A percentile compares a stretch with the other conserved stretches of the same genome.
These are phyloP conservation scores for Scaptomyza pallida DNA, from an alignment of 1,140 invertebrate species.

Conservation along the genomic window DNA sequence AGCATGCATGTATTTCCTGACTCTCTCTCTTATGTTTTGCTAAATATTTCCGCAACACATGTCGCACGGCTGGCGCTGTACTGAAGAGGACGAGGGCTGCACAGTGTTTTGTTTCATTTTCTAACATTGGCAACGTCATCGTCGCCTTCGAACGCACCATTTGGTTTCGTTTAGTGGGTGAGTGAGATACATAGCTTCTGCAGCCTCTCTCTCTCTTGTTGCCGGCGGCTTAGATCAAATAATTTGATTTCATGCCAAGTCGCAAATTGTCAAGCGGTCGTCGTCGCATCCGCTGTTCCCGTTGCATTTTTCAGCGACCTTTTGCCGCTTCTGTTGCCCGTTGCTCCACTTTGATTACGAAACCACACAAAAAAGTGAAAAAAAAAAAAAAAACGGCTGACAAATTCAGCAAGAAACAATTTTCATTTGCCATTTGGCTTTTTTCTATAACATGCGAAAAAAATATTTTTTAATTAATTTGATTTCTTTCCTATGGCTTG, in stretches of 20 bases:
- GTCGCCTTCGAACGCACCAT: conserved; percentile 59
- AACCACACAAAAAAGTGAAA: conserved; percentile 30
- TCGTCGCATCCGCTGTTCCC: conserved; percentile 59
- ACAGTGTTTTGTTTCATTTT: conserved; percentile 13
- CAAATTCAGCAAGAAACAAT: conserved; percentile 33
- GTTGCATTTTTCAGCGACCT: conserved; percentile 67
- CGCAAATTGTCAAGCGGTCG: conserved; percentile 76
- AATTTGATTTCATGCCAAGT: conserved; percentile 83
- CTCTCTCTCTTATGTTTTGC: conserved; percentile 52
- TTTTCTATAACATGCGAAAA: conserved; percentile 50
- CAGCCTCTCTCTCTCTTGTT: conserved; percentile 9
- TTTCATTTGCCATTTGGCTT: conserved; percentile 49
- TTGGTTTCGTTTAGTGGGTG: conserved; percentile 77
- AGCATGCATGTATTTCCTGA: conserved; percentile 46
- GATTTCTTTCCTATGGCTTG: conserved; percentile 27
- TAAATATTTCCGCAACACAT: conserved; percentile 81
- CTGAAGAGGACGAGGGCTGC: neutral
- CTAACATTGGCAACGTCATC: conserved; percentile 36
- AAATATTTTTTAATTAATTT: conserved; percentile 73
- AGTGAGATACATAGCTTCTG: conserved; percentile 21
- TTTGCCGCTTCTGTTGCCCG: conserved; percentile 30
- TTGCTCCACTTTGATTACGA: conserved; percentile 73
- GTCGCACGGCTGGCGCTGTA: conserved; percentile 57
- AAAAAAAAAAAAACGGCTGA: conserved; percentile 33
- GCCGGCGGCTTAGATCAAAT: conserved; percentile 81